A percentile compares a stretch with the other conserved stretches of the same genome.
These are phyloP conservation scores for Lampris incognitus DNA, from an alignment of 2,113 vertebrate genomes.

Conservation along the genomic window DNA sequence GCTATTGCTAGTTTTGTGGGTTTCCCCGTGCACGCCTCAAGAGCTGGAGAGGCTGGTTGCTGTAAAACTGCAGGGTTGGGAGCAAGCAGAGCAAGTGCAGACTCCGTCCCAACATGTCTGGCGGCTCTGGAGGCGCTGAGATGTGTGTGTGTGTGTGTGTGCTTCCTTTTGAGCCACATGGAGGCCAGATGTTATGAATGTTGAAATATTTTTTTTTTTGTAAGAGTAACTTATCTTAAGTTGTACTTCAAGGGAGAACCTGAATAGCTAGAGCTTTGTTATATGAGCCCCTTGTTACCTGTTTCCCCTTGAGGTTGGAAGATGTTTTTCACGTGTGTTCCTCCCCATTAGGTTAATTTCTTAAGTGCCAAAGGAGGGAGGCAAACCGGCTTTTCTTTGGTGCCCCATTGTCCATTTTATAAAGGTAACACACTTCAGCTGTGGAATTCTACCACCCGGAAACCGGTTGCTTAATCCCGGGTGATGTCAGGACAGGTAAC, in stretches of 20 bases:
- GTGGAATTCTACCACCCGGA: background rate
- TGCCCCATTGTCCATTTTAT: constrained; percentile 2
- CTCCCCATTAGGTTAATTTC: background rate
- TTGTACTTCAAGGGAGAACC: background rate
- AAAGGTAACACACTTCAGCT: background rate
- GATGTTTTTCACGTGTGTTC: background rate
- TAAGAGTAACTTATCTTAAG: constrained; percentile 17
- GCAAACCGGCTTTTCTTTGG: background rate
- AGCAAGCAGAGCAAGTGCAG: constrained; percentile 52
- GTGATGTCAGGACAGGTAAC: background rate
- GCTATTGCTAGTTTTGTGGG: constrained; percentile 62
- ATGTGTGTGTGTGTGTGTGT: constrained; percentile 26
- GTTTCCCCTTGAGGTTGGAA: background rate
- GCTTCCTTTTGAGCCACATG: constrained; percentile 59
- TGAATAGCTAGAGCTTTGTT: background rate
- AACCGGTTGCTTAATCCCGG: background rate
- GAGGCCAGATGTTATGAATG: constrained; percentile 62
- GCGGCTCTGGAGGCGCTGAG: constrained; percentile 36
- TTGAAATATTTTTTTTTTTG: constrained; percentile 43
- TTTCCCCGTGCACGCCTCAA: constrained; percentile 65
- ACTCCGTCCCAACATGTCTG: constrained; percentile 76
- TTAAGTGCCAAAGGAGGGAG: background rate
- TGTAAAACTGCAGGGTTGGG: constrained; percentile 51
- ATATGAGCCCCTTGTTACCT: background rate
- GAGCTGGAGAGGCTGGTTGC: constrained; percentile 60